Base-by-base conservation (phyloP, 1,140 invertebrate species). In the Drosophila sp. region DNA sequence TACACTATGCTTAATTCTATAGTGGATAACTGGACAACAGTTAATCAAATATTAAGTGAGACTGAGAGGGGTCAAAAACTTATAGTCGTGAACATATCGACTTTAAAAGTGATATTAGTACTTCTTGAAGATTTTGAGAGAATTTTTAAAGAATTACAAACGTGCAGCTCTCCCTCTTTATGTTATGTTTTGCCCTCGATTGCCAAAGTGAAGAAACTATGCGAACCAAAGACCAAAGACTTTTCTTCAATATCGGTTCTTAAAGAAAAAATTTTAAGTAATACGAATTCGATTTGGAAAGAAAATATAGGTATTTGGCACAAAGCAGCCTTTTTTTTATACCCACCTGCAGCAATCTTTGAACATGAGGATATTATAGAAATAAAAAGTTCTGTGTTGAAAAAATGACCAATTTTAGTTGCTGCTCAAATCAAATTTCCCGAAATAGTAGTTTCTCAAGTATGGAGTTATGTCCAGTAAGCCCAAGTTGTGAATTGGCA, bases 1-100 rank as follows among this genome's bases (percentile, higher is more conserved):
- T 66, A 41, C 11, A 30, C 10, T 4, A 70, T 70, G 67, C 40
- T 75, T 30, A 70, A 75, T 27, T 75, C 63, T 1, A 70, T 75
- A 17, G 35, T 67, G n/a, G 63, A 70, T 25, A 75, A 75, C 66
- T 75, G 64, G 63, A 8, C 35, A 10, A 10, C 11, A 10, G 66
- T 75, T 23, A 75, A 70, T 47, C 25, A 61, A 47, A 57, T 75
- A 41, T 55, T 70, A 29, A 47, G 8, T 33, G 54, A 70, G 17
- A 70, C 38, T 4, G 23, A 70, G 29, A 58, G 66, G 8, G 10
- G 7, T 29, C 47, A 54, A 27, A 38, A 38, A 38, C 35, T 38
- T 38, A 38, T 38, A 38, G 35, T 38, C 35, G 35, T 38, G 35
- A 38, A 38, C 35, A 38, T 38, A 38, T 38, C 47, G 47, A 54